phyloP scores from a whole-genome alignment of 2,113 vertebrate genomes.

The Pomatostomus ruficeps region DNA sequence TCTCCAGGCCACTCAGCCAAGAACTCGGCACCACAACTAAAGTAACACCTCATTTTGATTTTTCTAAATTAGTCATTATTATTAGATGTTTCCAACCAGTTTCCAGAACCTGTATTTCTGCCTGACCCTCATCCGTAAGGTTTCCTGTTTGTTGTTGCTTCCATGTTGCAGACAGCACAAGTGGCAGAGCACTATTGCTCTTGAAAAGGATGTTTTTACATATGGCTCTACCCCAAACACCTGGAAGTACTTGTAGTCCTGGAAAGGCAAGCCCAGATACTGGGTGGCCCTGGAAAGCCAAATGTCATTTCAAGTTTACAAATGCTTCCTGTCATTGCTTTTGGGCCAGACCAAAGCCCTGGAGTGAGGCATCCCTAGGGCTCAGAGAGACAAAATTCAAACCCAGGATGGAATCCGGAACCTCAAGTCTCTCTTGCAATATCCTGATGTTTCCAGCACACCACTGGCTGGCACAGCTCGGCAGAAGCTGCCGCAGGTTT shows the following conservation, averaged over 20 bases:
- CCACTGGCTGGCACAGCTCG: accelerated
- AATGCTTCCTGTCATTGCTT: not conserved
- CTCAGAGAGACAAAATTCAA: not conserved
- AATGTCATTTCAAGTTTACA: slow-evolving; percentile 14
- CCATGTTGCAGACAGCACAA: not conserved
- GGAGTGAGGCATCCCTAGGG: not conserved
- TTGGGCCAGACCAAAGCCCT: not conserved
- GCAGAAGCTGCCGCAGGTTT: not conserved
- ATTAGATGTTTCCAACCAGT: not conserved
- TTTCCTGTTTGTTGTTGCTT: not conserved
- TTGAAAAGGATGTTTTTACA: not conserved
- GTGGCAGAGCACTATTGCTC: not conserved
- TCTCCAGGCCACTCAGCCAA: not conserved
- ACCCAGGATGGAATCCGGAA: not conserved
- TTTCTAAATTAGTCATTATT: not conserved
- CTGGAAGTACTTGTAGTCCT: slow-evolving; percentile 23
- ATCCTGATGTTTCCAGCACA: accelerated
- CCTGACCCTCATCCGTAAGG: not conserved
- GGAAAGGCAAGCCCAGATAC: not conserved
- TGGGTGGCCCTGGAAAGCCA: slow-evolving; percentile 12
- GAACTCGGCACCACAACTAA: not conserved
- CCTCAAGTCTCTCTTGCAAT: not conserved
- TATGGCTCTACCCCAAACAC: slow-evolving; percentile 37
- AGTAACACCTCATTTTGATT: not conserved
- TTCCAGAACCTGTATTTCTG: not conserved